Evolutionary conservation across 2,113 vertebrate species (phyloP), one percentile per base, ranked within the genome.

Genomic region (Melanerpes formicivorus): DNA sequence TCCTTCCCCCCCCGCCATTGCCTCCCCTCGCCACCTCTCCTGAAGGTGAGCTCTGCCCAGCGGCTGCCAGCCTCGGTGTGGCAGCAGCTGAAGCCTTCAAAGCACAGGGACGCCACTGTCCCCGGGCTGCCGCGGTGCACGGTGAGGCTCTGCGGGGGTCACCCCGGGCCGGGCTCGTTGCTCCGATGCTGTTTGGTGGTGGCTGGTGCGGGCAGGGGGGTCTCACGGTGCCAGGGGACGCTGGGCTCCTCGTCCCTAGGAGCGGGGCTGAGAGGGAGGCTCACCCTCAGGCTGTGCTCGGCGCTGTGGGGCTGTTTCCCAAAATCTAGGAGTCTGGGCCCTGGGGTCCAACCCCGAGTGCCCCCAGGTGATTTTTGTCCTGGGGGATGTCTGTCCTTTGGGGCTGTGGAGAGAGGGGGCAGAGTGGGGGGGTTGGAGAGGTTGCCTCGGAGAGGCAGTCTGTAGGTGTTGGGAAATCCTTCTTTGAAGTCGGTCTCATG

Each of bases 21-120:
- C 86, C 63, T 63, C 27, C 75, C 84, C 77, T 56, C 13, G 3
- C 34, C 63, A 17, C 50, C 72, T 73, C 64, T 62, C 69, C 30
- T 52, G 70, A 92, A 86, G 94, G 95, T 93, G 69, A 74, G 72
- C 88, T 34, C 55, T 97, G 93, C 95, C 95, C 46, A 63, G 87
- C 16, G 94, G 96, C 94, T 93, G 93, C 92, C 91, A 55, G 76
- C 66, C 88, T 50, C 37, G 27, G 13, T 18, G 65, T n/a, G 90
- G 67, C 4, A 21, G 91, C 3, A 15, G 78, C 83, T 37, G 67
- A 79, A 79, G 90, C 79, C 84, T 88, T 60, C 80, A 40, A 14
- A 88, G 76, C 16, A 5, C 2, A 32, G 91, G 95, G 84, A 91
- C 84, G 52, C 23, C 1, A 8, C n/a, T 7, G 10, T 93, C 85